phyloP scores from a whole-genome alignment of 2,113 vertebrate species.

The Cyphomyrus plagiostoma region DNA sequence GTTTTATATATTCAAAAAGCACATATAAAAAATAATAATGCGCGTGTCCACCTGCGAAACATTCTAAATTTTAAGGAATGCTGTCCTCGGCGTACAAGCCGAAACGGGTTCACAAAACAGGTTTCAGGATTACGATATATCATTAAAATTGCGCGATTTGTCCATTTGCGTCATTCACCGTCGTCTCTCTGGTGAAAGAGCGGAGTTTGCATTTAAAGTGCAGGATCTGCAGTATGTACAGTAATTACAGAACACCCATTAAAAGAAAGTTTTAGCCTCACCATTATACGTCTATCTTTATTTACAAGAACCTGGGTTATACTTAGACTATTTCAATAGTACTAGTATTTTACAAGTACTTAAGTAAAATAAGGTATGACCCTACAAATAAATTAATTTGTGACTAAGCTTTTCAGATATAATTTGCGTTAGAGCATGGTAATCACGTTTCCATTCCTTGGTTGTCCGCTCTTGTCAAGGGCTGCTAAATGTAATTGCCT shows the following conservation, averaged over 20 bases:
- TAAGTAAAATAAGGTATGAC: constrained; percentile 32
- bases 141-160: constrained; percentile 14
- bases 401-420: background rate
- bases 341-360: background rate
- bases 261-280: background rate
- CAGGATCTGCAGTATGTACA: constrained; percentile 15
- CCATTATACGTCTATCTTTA: background rate
- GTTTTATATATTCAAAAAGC: no score
- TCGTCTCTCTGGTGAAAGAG: constrained; percentile 26
- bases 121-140: constrained; percentile 16
- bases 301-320: background rate
- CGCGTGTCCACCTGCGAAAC: background rate
- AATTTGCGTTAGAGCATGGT: background rate
- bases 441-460: constrained; percentile 38
- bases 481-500: constrained; percentile 54
- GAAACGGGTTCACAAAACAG: background rate
- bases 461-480: constrained; percentile 48
- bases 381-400: background rate
- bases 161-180: constrained; percentile 35
- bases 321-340: background rate
- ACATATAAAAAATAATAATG: background rate
- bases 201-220: constrained; percentile 13
- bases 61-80: background rate
- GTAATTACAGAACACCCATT: constrained; percentile 11
- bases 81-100: background rate